Percentiles rank a stretch among this genome's conserved stretches.
These are phyloP conservation scores for Platyscapa corneri DNA, from an alignment of 1,140 invertebrate species.

Conservation along the genomic window DNA sequence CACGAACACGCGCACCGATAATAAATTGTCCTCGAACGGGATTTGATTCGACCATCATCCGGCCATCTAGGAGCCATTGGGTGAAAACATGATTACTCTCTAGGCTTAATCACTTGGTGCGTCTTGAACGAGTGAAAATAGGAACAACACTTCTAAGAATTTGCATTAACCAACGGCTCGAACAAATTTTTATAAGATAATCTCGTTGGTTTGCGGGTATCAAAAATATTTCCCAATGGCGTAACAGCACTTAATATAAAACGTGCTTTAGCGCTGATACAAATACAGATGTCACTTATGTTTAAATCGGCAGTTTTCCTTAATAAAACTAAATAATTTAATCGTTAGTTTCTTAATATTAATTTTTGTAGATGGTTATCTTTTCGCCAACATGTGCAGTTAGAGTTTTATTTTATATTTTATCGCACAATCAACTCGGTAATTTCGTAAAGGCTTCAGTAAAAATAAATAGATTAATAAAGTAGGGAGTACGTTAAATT, in stretches of 20 bases:
- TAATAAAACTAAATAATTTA: background rate
- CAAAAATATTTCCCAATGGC: constrained; percentile 8
- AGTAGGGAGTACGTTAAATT: background rate
- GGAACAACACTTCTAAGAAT: background rate
- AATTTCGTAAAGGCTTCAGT: background rate
- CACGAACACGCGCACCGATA: background rate
- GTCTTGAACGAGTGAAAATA: background rate
- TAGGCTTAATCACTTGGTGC: background rate
- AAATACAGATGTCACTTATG: background rate
- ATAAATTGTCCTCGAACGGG: constrained; percentile 23
- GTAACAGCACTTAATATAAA: background rate
- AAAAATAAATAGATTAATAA: background rate
- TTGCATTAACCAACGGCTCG: background rate
- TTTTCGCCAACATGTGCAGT: background rate
- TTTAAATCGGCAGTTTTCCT: background rate
- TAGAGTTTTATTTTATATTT: background rate
- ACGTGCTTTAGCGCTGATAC: too few species aligned
- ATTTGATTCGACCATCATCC: constrained; percentile 29
- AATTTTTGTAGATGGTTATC: background rate
- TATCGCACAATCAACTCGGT: background rate
- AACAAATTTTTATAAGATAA: constrained; percentile 1
- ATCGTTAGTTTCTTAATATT: background rate
- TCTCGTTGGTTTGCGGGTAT: background rate
- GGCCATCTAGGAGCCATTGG: background rate
- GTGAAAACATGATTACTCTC: constrained; percentile 13